Conservation (phyloP, 2,888 invertebrate genomes). For the Microctonus aethiopoides region DNA sequence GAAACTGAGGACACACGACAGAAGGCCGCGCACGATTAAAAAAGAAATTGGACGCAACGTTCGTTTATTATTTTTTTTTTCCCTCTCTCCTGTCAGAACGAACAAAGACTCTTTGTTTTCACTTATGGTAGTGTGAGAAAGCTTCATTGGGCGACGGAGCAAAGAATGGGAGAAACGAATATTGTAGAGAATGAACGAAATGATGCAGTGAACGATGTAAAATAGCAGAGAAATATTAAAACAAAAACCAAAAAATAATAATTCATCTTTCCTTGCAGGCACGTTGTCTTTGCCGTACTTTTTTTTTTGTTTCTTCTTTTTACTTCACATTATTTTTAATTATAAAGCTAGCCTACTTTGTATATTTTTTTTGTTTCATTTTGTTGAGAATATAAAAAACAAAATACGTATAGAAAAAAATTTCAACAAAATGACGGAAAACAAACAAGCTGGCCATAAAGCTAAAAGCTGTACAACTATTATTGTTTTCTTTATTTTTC, state of each 20-base stretch:
- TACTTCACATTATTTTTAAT: background rate
- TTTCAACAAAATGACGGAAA: background rate
- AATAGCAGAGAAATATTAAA: background rate
- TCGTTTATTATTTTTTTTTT: slow-evolving; percentile 8
- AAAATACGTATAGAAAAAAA: background rate
- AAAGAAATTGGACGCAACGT: slow-evolving; percentile 33
- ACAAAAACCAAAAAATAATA: background rate
- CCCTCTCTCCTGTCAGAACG: background rate
- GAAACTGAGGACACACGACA: slow-evolving; percentile 13
- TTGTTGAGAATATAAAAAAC: background rate
- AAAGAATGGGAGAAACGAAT: background rate
- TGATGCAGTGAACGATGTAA: background rate
- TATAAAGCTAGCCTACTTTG: slow-evolving; percentile 1
- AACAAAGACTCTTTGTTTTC: slow-evolving; percentile 32
- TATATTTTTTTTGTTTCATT: background rate
- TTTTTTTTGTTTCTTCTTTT: background rate
- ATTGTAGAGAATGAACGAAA: background rate
- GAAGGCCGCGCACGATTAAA: slow-evolving; percentile 30
- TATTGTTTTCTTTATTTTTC: background rate
- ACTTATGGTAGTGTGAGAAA: slow-evolving; percentile 9
- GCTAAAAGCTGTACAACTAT: background rate
- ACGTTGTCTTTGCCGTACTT: background rate
- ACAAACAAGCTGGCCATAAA: background rate
- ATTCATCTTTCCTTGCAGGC: slow-evolving; percentile 2
- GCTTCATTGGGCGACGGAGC: background rate